Evolutionary conservation across 2,888 invertebrate genomes (phyloP), one percentile per base, ranked within the genome.

Genomic region (Hybos culiciformis): DNA sequence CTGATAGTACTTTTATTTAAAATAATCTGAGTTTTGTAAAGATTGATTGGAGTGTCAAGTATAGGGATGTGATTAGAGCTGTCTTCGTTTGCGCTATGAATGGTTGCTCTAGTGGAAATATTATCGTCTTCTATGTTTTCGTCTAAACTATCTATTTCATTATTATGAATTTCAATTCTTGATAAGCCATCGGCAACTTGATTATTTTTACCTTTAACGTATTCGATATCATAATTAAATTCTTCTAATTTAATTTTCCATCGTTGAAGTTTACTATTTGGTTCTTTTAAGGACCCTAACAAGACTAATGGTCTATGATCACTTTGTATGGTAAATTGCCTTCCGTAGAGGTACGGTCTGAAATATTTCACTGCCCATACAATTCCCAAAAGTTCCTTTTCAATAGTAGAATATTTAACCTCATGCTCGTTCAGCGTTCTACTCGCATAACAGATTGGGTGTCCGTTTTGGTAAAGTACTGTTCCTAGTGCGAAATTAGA

Each of bases 351-450:
- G 26, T 26, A 26, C 9, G 26, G 3, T 12, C 12, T 9, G 12
- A 26, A 26, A 12, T 26, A 12, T 26, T 26, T 26, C 11, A 26
- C 26, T 1, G 54, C 57, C 53, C 53, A 56, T 1, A 58, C 50
- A 6, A 59, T 54, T 1, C 48, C 50, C 34, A 57, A 23, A 3
- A 59, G 40, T 48, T 60, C 58, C 29, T 57, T 59, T 43, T 61
- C 57, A 14, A 57, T 50, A 3, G 52, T 50, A 2, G 46, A 46
- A 36, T 56, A 55, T 18, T 50, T 53, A 5, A n/a, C 34, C 48
- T 55, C 51, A 0, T 50, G 43, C 17, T 39, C 37, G 9, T 45
- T 48, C 42, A 46, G 39, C 2, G 48, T 54, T 47, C 41, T 37
- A 18, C 39, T 39, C 17, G 44, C 37, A 19, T 41, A 41, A 17